These are phyloP conservation scores for Ophiodon elongatus DNA, from an alignment of 2,113 vertebrate genomes.

Conservation along the genomic window DNA sequence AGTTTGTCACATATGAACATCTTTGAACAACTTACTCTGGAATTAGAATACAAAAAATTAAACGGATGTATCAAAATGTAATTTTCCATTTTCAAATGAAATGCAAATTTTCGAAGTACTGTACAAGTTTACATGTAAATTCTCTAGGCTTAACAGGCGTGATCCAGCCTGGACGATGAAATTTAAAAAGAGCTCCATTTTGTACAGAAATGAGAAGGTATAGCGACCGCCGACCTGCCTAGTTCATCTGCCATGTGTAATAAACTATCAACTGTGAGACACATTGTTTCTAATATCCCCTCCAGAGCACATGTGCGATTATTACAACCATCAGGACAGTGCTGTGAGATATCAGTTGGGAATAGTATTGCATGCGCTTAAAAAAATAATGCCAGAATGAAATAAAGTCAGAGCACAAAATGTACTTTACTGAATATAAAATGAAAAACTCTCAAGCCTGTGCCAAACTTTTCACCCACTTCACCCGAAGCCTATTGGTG, in stretches of 20 bases:
- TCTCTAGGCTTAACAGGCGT: conserved; percentile 85
- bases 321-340: conserved; percentile 41
- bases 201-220: conserved; percentile 66
- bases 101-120: conserved; percentile 83
- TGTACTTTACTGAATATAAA: background rate
- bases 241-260: conserved; percentile 49
- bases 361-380: conserved; percentile 63
- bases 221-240: conserved; percentile 30
- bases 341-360: conserved; percentile 46
- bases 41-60: conserved; percentile 76
- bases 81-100: conserved; percentile 82
- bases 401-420: conserved; percentile 46
- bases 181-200: conserved; percentile 67
- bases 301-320: conserved; percentile 60
- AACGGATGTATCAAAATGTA: conserved; percentile 84
- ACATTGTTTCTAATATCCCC: conserved; percentile 24
- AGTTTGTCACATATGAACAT: conserved; percentile 78
- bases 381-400: conserved; percentile 50
- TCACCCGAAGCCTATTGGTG: background rate
- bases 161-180: conserved; percentile 47
- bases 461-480: background rate
- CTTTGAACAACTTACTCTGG: conserved; percentile 76
- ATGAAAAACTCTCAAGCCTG: conserved; percentile 23
- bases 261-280: conserved; percentile 20
- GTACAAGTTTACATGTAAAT: conserved; percentile 98